Conservation (phyloP, 1,140 invertebrate genomes). For the Sinella curviseta region DNA sequence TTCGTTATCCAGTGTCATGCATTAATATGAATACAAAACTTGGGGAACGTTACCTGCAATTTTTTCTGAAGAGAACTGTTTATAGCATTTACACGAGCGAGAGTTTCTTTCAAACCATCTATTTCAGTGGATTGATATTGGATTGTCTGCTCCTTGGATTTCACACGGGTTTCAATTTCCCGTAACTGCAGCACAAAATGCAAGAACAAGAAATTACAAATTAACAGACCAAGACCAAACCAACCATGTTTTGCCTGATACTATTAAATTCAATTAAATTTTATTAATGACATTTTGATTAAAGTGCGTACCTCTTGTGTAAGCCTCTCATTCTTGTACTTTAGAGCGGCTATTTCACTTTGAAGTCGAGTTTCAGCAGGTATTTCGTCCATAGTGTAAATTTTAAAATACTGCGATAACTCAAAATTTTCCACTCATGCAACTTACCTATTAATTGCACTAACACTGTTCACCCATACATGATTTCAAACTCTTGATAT, state of each 20-base stretch:
- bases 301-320: constrained; percentile 64
- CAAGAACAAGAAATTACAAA: no score
- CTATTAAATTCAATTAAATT: no score
- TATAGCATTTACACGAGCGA: constrained; percentile 74
- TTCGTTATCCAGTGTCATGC: constrained; percentile 10
- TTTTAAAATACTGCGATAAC: no score
- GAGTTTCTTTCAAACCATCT: constrained; percentile 73
- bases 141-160: constrained; percentile 44
- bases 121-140: constrained; percentile 57
- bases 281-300: background rate
- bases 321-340: constrained; percentile 78
- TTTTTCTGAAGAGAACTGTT: constrained; percentile 75
- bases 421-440: background rate
- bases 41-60: constrained; percentile 69
- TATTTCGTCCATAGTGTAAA: constrained; percentile 38
- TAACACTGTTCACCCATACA: no score
- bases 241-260: no score
- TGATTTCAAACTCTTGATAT: no score
- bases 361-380: constrained; percentile 58
- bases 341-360: constrained; percentile 75
- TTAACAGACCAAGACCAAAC: no score
- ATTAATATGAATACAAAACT: no score
- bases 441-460: no score
- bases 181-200: constrained; percentile 36
- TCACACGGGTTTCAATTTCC: constrained; percentile 41